Evolutionary conservation across 1,140 invertebrate genomes (phyloP).

Genomic region (Habropoda laboriosa): DNA sequence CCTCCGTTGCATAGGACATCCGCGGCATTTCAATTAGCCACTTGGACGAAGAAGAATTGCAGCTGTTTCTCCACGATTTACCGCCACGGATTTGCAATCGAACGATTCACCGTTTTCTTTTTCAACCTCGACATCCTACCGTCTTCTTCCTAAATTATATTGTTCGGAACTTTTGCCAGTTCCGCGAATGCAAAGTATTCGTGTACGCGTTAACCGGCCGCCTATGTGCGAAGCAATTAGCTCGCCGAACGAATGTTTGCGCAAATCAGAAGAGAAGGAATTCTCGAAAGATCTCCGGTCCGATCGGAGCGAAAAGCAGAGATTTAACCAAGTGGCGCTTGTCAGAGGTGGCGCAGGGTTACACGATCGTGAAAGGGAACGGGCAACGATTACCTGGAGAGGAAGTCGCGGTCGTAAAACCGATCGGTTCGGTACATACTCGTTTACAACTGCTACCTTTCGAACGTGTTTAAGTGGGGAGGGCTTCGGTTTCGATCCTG

Average conservation of each 20-base stretch:
- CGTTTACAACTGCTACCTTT: conserved; percentile 47
- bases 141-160: background rate
- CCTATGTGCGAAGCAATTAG: background rate
- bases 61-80: background rate
- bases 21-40: conserved; percentile 48
- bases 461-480: conserved; percentile 21
- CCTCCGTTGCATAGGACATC: conserved; percentile 43
- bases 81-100: background rate
- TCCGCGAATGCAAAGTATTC: background rate
- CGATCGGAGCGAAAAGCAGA: background rate
- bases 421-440: conserved; percentile 28
- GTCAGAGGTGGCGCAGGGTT: conserved; percentile 2
- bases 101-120: background rate
- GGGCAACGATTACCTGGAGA: conserved; percentile 46
- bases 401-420: conserved; percentile 51
- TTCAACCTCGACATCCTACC: background rate
- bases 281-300: conserved; percentile 5
- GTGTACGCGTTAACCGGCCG: background rate
- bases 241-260: background rate
- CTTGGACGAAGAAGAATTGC: conserved; percentile 30
- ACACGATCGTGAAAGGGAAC: background rate
- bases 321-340: conserved; percentile 25
- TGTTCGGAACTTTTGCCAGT: background rate
- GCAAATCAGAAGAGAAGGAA: background rate
- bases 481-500: conserved; percentile 14